Evolutionary conservation across 2,888 invertebrate species (phyloP), one percentile per base, ranked within the genome.

Genomic region (Malthinus seriepunctatus): DNA sequence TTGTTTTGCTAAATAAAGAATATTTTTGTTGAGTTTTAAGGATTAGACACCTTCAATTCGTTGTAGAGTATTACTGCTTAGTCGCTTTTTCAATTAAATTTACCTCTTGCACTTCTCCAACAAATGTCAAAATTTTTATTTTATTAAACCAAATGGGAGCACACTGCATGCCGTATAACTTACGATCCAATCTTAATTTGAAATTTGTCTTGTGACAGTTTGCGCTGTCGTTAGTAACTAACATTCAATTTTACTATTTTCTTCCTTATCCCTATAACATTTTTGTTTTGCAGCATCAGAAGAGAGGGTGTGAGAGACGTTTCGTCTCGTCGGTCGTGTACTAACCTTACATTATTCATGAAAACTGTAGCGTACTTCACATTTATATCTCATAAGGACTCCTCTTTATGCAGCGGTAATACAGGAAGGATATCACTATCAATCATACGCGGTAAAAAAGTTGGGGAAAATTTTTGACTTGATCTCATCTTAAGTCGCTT

Each of bases 271-370:
- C 69, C 71, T 73, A 11, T n/a, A n/a, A n/a, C 71, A 70, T 72
- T 71, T 65, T 65, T 66, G 67, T 65, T 23, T 23, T 23, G 23
- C 5, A n/a, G 23, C 23, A n/a, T n/a, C n/a, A n/a, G n/a, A n/a
- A n/a, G n/a, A 5, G 62, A 60, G 62, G 66, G 48, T 64, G 69
- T 71, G 70, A 71, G 69, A 72, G 70, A 71, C 74, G 72, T n/a
- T n/a, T n/a, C n/a, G n/a, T n/a, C n/a, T n/a, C n/a, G 73, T 69
- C 73, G 75, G 75, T 74, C 74, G 72, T 72, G 67, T 62, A 69
- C 69, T 70, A 69, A 74, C 72, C 73, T 69, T 78, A 77, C 78
- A 78, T 78, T 78, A 78, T 78, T 78, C 78, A 78, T 78, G 77
- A 78, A 77, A 75, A 75, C 69, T 71, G 72, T 73, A 72, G 69